Evolutionary conservation across 2,888 invertebrate species (phyloP), one percentile per base, ranked within the genome.

Genomic region (Entomobrya multifasciata): DNA sequence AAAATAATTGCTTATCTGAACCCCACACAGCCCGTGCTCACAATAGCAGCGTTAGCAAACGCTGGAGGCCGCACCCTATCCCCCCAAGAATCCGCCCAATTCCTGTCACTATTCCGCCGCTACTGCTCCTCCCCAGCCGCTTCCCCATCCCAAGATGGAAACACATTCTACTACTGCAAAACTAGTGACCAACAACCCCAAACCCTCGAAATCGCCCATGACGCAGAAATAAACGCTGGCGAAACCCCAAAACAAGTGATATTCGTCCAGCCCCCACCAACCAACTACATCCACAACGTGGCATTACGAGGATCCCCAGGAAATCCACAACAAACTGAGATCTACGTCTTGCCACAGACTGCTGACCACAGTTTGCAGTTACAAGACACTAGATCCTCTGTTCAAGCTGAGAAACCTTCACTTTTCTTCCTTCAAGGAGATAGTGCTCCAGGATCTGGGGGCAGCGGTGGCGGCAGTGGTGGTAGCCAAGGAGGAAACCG

Each of bases 201-300:
- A 27, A 79, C 72, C 27, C 15, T 60, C 8, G 15, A 81, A 20
- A 5, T 86, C 4, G 1, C 17, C 52, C 86, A 86, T 81, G 76
- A 86, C 11, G 25, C 49, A 4, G 74, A 80, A 27, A 36, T 86
- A 2, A 6, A n/a, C 41, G 47, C 44, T 6, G 79, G 74, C 8
- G 86, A 77, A 11, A 80, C 84, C 15, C 88, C 81, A 15, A 77
- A 82, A 60, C 88, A 88, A 83, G 88, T 88, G 4, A 72, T 88
- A 11, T 88, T 86, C 79, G 67, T 88, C 27, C 86, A 86, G 30
- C 86, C 88, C 1, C 88, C 88, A 25, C 27, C 80, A 55, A 70
- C 65, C 27, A 44, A 82, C 13, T 88, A 86, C 83, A 52, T 70
- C n/a, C 88, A 88, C 77, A 86, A 82, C 47, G 72, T 88, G 5